Base-by-base conservation (phyloP, 2,888 invertebrate genomes). In the Dicycla oo region DNA sequence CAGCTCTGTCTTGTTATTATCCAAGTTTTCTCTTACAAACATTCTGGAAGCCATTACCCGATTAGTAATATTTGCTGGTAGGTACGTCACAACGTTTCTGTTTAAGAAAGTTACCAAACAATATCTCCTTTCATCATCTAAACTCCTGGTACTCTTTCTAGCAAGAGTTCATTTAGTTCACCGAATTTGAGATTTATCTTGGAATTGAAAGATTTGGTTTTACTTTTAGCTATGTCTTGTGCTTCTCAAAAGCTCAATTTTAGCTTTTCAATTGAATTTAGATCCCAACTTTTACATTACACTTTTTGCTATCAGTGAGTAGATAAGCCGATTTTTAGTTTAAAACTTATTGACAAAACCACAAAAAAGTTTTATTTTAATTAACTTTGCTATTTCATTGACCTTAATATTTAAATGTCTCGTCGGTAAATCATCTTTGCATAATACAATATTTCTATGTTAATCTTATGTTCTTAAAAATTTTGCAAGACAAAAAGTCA, bases 11-110 rank as follows among this genome's bases (percentile, higher is more conserved):
- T 53, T 69, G 62, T 73, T 78, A 62, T 49, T 58, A 47, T 49
- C 18, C 53, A 65, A 82, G 57, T 82, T 82, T 78, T 69, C 82
- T 64, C 67, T 64, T 38, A 38, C 54, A 67, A 78, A 80, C 73
- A 73, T 73, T 53, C 69, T 62, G 47, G n/a, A 78, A 80, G 74
- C 82, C 63, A 82, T 82, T 82, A 80, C 58, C 30, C 38, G 66
- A 82, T 82, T 82, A 73, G 66, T 82, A 78, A 68, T 68, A 68
- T 82, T 82, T 80, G 58, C 69, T 78, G 68, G 54, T 15, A 68
- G 54, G 45, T 26, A 65, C 65, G 64, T 68, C 60, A 62, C 49
- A 49, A 43, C 30, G n/a, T 38, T 63, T 45, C 61, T 77, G 60
- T 70, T 10, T 67, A 49, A 38, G 61, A 62, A 67, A 77, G 26